Evolutionary conservation across 1,140 invertebrate species (phyloP).

Genomic region (Zaprionus lachaisei): DNA sequence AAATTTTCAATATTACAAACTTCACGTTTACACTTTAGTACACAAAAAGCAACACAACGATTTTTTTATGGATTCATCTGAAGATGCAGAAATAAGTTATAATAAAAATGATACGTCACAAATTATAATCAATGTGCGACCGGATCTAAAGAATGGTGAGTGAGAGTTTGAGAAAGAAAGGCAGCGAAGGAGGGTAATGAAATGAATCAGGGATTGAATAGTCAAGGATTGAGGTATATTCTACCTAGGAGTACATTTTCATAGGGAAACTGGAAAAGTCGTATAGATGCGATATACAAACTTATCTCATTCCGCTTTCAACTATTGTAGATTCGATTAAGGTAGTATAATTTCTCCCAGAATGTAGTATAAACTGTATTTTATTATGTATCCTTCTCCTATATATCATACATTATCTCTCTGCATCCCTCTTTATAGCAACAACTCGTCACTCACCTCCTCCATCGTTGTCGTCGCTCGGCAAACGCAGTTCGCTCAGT

Average conservation of each 20-base stretch:
- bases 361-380: no score
- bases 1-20: not conserved
- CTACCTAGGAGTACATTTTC: no score
- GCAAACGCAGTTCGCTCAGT: conserved; percentile 23
- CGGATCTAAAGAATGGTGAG: not conserved
- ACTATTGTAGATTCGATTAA: no score
- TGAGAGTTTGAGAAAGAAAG: not conserved
- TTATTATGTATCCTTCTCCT: not conserved
- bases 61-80: not conserved
- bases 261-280: no score
- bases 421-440: conserved; percentile 30
- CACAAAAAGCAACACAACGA: not conserved
- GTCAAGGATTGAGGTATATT: no score
- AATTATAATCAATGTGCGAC: conserved; percentile 11
- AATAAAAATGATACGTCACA: conserved; percentile 29
- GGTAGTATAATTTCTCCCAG: no score
- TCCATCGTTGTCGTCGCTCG: conserved; percentile 7
- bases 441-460: conserved; percentile 63
- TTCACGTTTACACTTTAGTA: not conserved
- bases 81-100: not conserved
- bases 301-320: no score
- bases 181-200: not conserved
- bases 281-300: no score
- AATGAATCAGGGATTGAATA: not conserved
- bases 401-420: not conserved